phyloP scores from a whole-genome alignment of 2,888 invertebrate species.

The Thera obeliscata region DNA sequence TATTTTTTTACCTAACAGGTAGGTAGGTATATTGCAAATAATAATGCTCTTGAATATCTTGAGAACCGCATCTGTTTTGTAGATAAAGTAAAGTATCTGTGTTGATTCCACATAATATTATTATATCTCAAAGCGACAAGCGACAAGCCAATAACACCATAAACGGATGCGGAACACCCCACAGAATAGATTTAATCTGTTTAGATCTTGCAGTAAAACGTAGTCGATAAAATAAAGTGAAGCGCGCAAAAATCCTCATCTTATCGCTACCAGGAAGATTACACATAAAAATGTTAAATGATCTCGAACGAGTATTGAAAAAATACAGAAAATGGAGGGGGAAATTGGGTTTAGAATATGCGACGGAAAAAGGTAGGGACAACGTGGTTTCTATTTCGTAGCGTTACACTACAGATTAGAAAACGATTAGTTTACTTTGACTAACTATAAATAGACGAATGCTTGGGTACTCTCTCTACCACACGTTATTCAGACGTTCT shows the following conservation, averaged over 20 bases:
- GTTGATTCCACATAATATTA: background rate
- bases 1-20: no score
- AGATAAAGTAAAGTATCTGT: background rate
- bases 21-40: no score
- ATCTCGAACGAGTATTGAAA: constrained; percentile 82
- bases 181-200: constrained; percentile 80
- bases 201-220: constrained; percentile 76
- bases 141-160: constrained; percentile 65
- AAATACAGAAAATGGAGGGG: constrained; percentile 73
- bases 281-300: constrained; percentile 85
- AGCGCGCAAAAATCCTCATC: constrained; percentile 68
- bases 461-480: no score
- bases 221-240: constrained; percentile 80
- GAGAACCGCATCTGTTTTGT: no score
- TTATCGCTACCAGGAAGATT: constrained; percentile 80
- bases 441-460: no score
- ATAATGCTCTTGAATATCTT: no score
- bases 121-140: constrained; percentile 38
- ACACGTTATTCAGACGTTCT: no score
- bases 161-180: constrained; percentile 63
- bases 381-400: constrained; percentile 1
- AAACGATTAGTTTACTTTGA: no score
- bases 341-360: constrained; percentile 58
- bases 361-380: constrained; percentile 48
- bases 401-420: background rate